Conservation (phyloP, 2,113 vertebrate genomes). For the Salvelinus fontinalis region DNA sequence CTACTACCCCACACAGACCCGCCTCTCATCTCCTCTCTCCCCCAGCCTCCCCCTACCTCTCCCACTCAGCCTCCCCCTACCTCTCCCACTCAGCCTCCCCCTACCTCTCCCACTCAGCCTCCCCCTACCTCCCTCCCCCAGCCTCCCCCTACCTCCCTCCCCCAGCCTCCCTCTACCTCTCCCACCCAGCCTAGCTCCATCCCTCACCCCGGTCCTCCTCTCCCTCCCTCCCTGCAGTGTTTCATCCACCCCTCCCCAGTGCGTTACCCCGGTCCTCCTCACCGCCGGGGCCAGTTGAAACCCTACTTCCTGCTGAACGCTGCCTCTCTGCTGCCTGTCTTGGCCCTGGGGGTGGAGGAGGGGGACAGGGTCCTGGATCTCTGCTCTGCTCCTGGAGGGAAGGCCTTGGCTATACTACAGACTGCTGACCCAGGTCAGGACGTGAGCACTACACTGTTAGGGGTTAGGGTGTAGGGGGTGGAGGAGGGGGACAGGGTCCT, state of each 20-base stretch:
- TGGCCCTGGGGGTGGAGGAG: slow-evolving; percentile 82
- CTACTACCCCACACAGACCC: slow-evolving; percentile 60
- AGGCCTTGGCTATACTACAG: slow-evolving; percentile 87
- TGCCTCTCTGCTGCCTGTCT: slow-evolving; percentile 88
- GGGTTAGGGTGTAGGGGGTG: too few species aligned
- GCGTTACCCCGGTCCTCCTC: slow-evolving; percentile 81
- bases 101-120: too few species aligned
- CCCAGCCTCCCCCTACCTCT: slow-evolving; percentile 10
- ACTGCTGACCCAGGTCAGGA: slow-evolving; percentile 79
- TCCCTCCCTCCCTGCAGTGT: slow-evolving; percentile 74
- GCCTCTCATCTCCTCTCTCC: slow-evolving; percentile 12
- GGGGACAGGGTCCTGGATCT: slow-evolving; percentile 89
- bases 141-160: too few species aligned
- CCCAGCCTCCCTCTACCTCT: too few species aligned
- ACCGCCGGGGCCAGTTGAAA: slow-evolving; percentile 83
- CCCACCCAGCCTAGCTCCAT: not conserved
- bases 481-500: too few species aligned
- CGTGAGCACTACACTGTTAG: too few species aligned
- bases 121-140: too few species aligned
- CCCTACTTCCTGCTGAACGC: slow-evolving; percentile 91
- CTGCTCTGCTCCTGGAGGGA: slow-evolving; percentile 94
- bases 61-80: too few species aligned
- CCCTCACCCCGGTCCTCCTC: slow-evolving; percentile 2
- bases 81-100: too few species aligned
- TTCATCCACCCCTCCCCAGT: slow-evolving; percentile 71